Conservation (phyloP, 2,797 vertebrate genomes). For the Schizothorax lantsangensis region DNA sequence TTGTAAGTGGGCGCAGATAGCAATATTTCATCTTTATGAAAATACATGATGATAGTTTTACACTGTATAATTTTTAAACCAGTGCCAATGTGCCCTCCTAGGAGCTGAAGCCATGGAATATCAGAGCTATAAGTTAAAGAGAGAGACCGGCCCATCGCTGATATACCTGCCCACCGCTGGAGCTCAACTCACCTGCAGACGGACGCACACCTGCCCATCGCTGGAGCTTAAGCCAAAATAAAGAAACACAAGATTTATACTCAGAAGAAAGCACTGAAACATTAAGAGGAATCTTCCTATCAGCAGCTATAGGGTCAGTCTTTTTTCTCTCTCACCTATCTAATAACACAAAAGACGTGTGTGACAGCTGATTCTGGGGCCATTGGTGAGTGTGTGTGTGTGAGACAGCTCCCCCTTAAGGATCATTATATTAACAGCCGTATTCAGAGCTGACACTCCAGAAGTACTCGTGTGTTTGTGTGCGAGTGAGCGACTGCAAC, state of each 20-base stretch:
- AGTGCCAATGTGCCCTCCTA: slow-evolving; percentile 84
- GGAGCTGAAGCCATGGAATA: slow-evolving; percentile 82
- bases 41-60: slow-evolving; percentile 99
- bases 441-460: slow-evolving; percentile 20
- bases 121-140: slow-evolving; percentile 82
- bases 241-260: neutral
- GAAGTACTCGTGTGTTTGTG: slow-evolving; percentile 15
- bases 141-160: slow-evolving; percentile 27
- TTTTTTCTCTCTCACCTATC: slow-evolving; percentile 22
- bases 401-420: slow-evolving; percentile 55
- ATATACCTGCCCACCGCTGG: neutral
- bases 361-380: slow-evolving; percentile 19
- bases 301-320: slow-evolving; percentile 18
- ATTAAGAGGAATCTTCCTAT: too few species aligned
- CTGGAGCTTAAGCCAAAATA: neutral
- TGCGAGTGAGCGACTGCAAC: slow-evolving; percentile 17
- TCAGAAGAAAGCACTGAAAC: neutral
- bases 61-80: slow-evolving; percentile 94
- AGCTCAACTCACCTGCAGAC: slow-evolving; percentile 19
- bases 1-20: slow-evolving; percentile 91
- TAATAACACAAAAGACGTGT: slow-evolving; percentile 23
- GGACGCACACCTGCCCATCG: neutral
- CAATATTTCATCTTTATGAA: slow-evolving; percentile 99
- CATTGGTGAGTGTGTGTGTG: slow-evolving; percentile 44
- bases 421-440: slow-evolving; percentile 34